Base-by-base conservation (phyloP, 2,113 vertebrate genomes). In the Mellivora capensis region DNA sequence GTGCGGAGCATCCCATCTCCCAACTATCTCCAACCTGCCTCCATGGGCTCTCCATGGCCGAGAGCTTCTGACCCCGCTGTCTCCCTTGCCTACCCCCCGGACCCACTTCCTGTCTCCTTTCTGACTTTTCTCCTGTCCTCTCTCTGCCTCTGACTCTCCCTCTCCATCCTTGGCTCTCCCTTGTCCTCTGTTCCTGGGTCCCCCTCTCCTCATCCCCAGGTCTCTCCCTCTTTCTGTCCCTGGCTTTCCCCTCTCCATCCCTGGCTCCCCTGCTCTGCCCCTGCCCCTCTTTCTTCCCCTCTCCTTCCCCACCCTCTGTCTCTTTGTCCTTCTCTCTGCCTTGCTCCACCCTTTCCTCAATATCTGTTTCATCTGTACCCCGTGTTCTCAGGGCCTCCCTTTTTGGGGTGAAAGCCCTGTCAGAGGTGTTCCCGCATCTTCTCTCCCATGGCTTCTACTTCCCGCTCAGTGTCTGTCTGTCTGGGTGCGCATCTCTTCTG, bases 1-100 rank as follows among this genome's bases (percentile, higher is more conserved):
- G 1, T 0, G 0, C 4, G 20, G 5, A 21, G 29, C 11, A 9
- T 1, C 39, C 25, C 15, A n/a, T 7, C 49, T 37, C 67, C 67
- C 90, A 21, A 3, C 21, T 12, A n/a, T 7, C 44, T 37, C 67
- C 87, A 21, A 3, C 6, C 47, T 2, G 18, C 25, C 92, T 69
- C 67, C 44, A 3, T 1, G 67, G 23, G 21, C 1, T 37, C 27
- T 61, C 57, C 0, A 6, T 27, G 1, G 0, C 77, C 31, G 3
- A 27, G 25, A 8, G 37, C 49, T 31, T 71, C 76, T 34, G 25
- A 34, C 34, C 49, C 3, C 3, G 59, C 0, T 7, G 10, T 14
- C 67, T 44, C 17, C 23, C 77, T 39, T 29, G 12, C 57, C 61
- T 20, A 14, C 7, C 34, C 34, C 44, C 13, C 2, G 17, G 39